Evolutionary conservation across 2,113 vertebrate genomes (phyloP).

Genomic region (Shinisaurus crocodilurus): DNA sequence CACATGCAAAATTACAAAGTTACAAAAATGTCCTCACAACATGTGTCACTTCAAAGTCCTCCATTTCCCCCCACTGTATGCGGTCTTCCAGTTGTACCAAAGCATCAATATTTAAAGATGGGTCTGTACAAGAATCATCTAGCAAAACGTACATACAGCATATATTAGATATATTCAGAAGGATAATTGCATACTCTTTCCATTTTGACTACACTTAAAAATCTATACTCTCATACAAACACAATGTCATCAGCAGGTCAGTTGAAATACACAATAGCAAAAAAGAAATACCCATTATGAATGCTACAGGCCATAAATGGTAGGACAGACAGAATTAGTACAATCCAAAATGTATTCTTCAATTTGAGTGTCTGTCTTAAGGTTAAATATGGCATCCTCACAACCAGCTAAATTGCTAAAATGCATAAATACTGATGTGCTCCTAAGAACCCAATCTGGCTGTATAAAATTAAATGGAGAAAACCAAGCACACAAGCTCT

Average conservation of each 20-base stretch:
- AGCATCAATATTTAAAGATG: slow-evolving; percentile 10
- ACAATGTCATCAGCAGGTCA: background rate
- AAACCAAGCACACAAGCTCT: background rate
- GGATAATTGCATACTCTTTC: background rate
- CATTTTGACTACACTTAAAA: background rate
- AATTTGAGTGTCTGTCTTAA: background rate
- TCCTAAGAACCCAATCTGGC: background rate
- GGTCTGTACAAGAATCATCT: background rate
- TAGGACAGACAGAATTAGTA: background rate
- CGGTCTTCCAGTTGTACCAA: background rate
- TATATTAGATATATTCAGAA: background rate
- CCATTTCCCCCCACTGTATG: background rate
- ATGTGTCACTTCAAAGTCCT: background rate
- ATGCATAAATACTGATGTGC: background rate
- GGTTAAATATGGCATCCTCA: background rate
- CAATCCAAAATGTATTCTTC: background rate
- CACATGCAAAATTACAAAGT: slow-evolving; percentile 16
- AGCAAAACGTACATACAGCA: background rate
- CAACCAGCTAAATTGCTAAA: background rate
- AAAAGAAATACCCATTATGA: background rate
- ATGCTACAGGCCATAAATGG: background rate
- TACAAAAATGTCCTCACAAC: background rate
- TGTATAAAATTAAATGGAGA: background rate
- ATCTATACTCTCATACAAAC: slow-evolving; percentile 14
- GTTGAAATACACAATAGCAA: background rate